phyloP scores from a whole-genome alignment of 2,113 vertebrate species.

The Psammodynastes pulverulentus region DNA sequence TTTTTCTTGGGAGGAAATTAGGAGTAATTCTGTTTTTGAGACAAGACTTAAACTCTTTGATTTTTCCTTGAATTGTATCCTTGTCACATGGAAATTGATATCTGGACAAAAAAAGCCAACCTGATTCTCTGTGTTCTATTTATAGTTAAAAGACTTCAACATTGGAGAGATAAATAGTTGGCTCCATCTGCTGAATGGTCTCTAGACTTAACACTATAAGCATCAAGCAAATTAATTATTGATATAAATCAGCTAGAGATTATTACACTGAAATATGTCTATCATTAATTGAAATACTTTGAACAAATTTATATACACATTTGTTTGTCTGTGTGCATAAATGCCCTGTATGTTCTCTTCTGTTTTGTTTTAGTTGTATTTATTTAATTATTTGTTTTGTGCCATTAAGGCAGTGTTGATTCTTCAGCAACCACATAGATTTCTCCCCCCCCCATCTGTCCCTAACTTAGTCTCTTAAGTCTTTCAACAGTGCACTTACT shows the following conservation, averaged over 20 bases:
- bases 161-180: background rate
- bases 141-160: background rate
- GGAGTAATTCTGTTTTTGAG: background rate
- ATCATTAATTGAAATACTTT: background rate
- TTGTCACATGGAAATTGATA: background rate
- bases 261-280: background rate
- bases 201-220: background rate
- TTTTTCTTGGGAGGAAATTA: background rate
- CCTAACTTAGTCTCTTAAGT: background rate
- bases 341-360: background rate
- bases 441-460: background rate
- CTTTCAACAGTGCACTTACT: background rate
- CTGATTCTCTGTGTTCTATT: background rate
- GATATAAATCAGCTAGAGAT: background rate
- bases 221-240: background rate
- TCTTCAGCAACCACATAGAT: background rate
- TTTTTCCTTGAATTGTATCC: background rate
- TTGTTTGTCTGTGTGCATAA: background rate
- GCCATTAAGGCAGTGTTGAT: background rate
- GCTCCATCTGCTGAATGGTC: background rate
- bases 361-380: background rate
- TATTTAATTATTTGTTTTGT: background rate
- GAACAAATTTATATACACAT: background rate
- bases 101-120: background rate
- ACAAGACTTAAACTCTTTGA: background rate